Evolutionary conservation across 2,797 vertebrate species (phyloP), one percentile per base, ranked within the genome.

Genomic region (Thripadectes ignobilis): DNA sequence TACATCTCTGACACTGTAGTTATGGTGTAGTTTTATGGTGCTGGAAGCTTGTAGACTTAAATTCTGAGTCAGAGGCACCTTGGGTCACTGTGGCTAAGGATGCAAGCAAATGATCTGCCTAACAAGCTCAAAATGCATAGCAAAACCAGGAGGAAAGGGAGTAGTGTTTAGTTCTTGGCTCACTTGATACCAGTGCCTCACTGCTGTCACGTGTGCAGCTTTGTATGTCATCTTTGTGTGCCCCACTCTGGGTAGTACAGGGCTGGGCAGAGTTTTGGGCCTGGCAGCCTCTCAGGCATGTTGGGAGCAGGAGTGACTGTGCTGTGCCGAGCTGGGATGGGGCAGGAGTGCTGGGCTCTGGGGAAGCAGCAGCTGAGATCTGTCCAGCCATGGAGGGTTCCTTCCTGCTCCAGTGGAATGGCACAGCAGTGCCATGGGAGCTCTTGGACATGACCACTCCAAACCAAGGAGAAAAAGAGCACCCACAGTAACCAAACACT

Each of bases 161-260:
- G 16, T 6, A 49, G 55, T 15, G 2, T 45, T 41, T 23, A 75
- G 23, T 4, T 80, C 22, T 39, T 63, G 36, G 36, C 43, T 73
- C 38, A 3, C 10, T 46, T 46, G 52, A 30, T 59, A 52, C 30
- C 11, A 10, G 39, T 59, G 2, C 9, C 23, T 49, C 20, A 9
- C 4, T 19, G 10, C 22, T n/a, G 11, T 19, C 7, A 4, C 1
- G 0, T 6, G 18, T 8, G 2, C 10, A 13, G 59, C 73, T 91
- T 14, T 45, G 8, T 52, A 7, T 23, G 36, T 27, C 6, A 29
- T 16, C 21, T 76, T 6, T 29, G 15, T 17, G 11, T 51, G 30
- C 24, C 14, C 24, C 6, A 0, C 16, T 49, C 12, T 29, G 26
- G 51, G 13, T 19, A 5, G 6, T 1, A 10, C 43, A 41, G 7